A percentile compares a stretch with the other conserved stretches of the same genome.
Conservation (phyloP, 2,888 invertebrate genomes). For the Apodemia zela region DNA sequence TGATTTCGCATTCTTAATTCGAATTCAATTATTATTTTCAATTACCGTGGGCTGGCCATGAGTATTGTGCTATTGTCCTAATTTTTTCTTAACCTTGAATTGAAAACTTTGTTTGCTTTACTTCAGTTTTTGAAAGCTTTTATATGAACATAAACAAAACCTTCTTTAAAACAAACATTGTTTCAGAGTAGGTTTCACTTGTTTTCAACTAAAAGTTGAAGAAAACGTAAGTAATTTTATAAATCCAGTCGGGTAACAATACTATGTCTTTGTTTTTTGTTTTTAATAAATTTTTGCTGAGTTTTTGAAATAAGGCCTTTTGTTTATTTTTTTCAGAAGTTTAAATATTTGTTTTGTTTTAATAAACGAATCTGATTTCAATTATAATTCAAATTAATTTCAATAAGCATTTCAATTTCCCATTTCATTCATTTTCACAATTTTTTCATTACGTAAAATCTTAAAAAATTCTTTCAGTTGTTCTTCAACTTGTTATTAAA, state of each 20-base stretch:
- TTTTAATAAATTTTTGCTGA: too few species aligned
- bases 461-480: too few species aligned
- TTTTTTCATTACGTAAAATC: too few species aligned
- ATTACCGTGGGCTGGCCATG: slow-evolving; percentile 60
- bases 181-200: not conserved
- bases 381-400: too few species aligned
- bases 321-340: too few species aligned
- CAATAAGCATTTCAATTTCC: too few species aligned
- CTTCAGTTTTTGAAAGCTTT: slow-evolving; percentile 12
- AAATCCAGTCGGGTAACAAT: too few species aligned
- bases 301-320: too few species aligned
- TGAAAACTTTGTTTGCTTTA: slow-evolving; percentile 21
- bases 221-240: not conserved
- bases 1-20: slow-evolving; percentile 71
- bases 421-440: too few species aligned
- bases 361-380: too few species aligned
- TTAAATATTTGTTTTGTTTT: too few species aligned
- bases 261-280: not conserved
- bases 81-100: slow-evolving; percentile 38
- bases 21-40: slow-evolving; percentile 74
- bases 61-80: slow-evolving; percentile 56
- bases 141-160: not conserved
- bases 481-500: too few species aligned
- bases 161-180: not conserved
- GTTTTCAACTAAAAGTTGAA: not conserved